Evolutionary conservation across 2,113 vertebrate genomes (phyloP).

Genomic region (Emydocephalus ijimae): DNA sequence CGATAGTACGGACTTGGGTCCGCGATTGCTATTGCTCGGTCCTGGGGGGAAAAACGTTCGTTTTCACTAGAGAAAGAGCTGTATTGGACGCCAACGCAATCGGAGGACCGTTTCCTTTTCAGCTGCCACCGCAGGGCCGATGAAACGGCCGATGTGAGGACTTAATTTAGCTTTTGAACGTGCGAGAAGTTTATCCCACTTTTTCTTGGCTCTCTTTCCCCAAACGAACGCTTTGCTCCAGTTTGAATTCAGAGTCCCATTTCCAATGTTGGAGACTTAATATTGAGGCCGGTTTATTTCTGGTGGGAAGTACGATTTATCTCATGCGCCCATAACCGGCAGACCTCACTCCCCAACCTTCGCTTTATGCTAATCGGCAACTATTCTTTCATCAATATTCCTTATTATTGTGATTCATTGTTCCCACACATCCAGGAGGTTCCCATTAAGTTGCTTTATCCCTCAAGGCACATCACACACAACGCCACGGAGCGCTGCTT

Average conservation of each 20-base stretch:
- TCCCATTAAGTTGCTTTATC: constrained; percentile 27
- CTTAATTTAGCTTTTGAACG: background rate
- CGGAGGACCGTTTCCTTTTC: background rate
- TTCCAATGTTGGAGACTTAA: background rate
- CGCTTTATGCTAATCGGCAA: background rate
- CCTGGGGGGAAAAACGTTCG: background rate
- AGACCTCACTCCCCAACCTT: background rate
- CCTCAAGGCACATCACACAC: constrained; percentile 7
- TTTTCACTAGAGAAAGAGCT: background rate
- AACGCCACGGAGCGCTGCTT: background rate
- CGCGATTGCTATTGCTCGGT: background rate
- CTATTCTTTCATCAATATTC: background rate
- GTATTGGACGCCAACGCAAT: background rate
- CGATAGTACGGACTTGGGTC: background rate
- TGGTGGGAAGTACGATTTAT: background rate
- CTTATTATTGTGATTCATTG: constrained; percentile 30
- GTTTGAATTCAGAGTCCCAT: too few species aligned
- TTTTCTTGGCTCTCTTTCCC: rapidly evolving
- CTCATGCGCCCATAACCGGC: background rate
- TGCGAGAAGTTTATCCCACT: rapidly evolving
- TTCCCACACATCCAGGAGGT: constrained; percentile 12
- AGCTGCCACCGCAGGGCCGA: background rate
- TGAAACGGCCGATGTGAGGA: background rate
- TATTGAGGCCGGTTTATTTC: background rate
- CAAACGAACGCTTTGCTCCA: background rate